Conservation (phyloP, 2,797 vertebrate genomes). For the Gobionotothen gibberifrons region DNA sequence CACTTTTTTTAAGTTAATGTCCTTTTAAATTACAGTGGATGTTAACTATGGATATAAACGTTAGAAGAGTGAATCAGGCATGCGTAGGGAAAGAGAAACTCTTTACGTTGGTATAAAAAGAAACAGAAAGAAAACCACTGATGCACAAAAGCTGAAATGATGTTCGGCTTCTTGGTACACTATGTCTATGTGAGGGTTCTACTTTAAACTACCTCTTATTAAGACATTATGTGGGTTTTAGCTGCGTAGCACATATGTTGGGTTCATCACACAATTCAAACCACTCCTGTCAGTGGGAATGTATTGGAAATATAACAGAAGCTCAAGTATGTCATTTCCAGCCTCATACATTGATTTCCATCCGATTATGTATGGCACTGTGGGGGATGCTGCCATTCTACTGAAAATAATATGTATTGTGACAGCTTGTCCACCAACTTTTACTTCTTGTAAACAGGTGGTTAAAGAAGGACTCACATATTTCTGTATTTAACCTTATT, state of each 20-base stretch:
- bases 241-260: conserved; percentile 17
- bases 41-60: neutral
- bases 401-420: neutral
- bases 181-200: conserved; percentile 17
- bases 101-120: neutral
- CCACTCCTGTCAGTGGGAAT: neutral
- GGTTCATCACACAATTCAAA: conserved; percentile 19
- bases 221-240: conserved; percentile 24
- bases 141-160: conserved; percentile 31
- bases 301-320: neutral
- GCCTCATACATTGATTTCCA: neutral
- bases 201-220: conserved; percentile 16
- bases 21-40: neutral
- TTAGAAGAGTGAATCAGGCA: neutral
- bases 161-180: conserved; percentile 9
- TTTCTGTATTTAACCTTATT: neutral
- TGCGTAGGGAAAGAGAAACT: neutral
- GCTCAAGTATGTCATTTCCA: neutral
- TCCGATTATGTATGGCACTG: neutral
- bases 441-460: neutral
- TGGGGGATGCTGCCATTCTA: neutral
- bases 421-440: neutral
- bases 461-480: neutral
- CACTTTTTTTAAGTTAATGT: neutral
- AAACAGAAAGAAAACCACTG: conserved; percentile 21